phyloP scores from a whole-genome alignment of 2,888 invertebrate species.

The Onchidella celtica region DNA sequence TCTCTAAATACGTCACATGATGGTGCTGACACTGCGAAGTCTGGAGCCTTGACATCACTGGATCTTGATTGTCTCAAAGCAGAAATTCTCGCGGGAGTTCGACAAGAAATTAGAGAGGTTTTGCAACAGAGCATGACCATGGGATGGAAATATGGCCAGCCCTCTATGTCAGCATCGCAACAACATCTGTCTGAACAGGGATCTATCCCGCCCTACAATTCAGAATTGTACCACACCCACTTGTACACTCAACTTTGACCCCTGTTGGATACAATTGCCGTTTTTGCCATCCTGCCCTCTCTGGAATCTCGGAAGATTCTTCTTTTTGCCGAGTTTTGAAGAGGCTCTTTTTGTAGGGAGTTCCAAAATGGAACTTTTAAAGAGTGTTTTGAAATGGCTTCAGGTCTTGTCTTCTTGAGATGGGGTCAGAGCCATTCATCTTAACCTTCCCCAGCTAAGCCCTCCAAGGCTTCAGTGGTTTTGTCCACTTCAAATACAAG shows the following conservation, averaged over 20 bases:
- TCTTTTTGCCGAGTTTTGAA: too few species aligned
- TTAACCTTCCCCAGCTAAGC: too few species aligned
- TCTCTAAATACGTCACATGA: constrained; percentile 41
- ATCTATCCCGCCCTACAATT: constrained; percentile 56
- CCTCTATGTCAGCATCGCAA: not conserved
- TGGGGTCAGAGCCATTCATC: too few species aligned
- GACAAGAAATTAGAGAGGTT: constrained; percentile 64
- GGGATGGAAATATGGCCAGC: not conserved
- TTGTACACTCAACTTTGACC: constrained; percentile 77
- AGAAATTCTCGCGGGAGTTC: constrained; percentile 74
- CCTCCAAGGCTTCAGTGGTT: too few species aligned
- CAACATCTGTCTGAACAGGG: not conserved
- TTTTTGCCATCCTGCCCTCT: too few species aligned
- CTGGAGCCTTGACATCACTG: constrained; percentile 62
- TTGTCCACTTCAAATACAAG: too few species aligned
- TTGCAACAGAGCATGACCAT: constrained; percentile 42
- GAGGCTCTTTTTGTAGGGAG: too few species aligned
- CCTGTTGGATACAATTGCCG: too few species aligned
- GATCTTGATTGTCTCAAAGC: constrained; percentile 76
- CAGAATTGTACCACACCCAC: constrained; percentile 79
- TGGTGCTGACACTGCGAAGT: constrained; percentile 7
- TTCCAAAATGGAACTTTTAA: too few species aligned
- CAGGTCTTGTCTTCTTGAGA: too few species aligned
- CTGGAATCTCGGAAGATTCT: too few species aligned
- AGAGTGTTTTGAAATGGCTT: too few species aligned